phyloP scores from a whole-genome alignment of 2,113 vertebrate species.

The Tringa solitaria region DNA sequence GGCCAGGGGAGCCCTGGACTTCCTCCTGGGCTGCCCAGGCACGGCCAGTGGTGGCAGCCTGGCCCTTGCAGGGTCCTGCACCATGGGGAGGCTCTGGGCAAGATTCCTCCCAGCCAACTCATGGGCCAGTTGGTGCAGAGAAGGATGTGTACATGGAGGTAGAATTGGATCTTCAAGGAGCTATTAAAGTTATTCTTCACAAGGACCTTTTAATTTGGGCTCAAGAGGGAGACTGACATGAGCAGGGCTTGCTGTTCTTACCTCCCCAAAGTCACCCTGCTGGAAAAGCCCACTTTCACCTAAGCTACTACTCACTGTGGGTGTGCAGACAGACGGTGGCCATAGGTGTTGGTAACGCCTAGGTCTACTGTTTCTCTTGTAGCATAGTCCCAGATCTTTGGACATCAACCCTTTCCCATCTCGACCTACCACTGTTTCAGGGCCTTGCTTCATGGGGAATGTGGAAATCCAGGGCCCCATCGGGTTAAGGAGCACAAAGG shows the following conservation, averaged over 20 bases:
- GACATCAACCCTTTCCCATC: not conserved
- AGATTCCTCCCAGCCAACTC: not conserved
- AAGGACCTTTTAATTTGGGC: not conserved
- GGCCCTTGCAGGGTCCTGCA: not conserved
- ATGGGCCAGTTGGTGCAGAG: too few species aligned
- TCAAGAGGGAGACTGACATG: not conserved
- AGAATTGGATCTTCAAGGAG: not conserved
- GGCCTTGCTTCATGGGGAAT: not conserved
- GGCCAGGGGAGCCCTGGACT: not conserved
- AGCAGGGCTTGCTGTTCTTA: not conserved
- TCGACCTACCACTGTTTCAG: not conserved
- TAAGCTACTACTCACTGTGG: not conserved
- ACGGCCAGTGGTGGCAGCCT: not conserved
- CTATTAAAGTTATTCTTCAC: not conserved
- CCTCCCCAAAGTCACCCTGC: not conserved
- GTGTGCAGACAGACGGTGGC: not conserved
- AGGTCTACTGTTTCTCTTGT: not conserved
- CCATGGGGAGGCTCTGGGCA: not conserved
- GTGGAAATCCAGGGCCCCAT: not conserved
- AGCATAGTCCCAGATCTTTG: not conserved
- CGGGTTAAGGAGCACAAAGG: not conserved
- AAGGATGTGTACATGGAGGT: not conserved
- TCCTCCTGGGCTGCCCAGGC: not conserved
- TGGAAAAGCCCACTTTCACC: not conserved
- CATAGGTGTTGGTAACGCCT: not conserved